Base-by-base conservation (phyloP, 2,113 vertebrate species). In the Dryoscopus gambensis region DNA sequence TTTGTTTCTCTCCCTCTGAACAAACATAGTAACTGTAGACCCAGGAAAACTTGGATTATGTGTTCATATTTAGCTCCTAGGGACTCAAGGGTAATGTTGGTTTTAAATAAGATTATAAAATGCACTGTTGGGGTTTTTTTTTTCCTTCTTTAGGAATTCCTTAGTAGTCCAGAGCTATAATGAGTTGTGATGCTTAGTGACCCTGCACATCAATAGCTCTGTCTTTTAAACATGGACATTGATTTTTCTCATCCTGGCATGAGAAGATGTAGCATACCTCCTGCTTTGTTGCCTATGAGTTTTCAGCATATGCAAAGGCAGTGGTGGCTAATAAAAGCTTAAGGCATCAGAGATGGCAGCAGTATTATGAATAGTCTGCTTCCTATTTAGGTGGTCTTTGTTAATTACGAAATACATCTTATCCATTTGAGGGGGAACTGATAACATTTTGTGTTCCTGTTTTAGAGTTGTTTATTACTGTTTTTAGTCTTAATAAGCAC, bases 171-270 rank as follows among this genome's bases (percentile, higher is more conserved):
- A 86, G 60, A 92, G 76, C 77, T 85, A 16, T 55, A 57, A 46
- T 8, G 50, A 24, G 47, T 83, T 95, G 53, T 70, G 78, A 56
- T 92, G 73, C 56, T 69, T 92, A 93, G 55, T 93, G 53, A 91
- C 69, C 90, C 90, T 69, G 74, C 50, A 68, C 84, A 76, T 88
- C 71, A 90, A 59, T 89, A 84, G 59, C 86, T 91, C 77, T 95
- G 53, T 87, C 85, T 96, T 96, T 88, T 97, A 93, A 94, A 57
- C 56, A 76, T 2, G 2, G 85, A 76, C 57, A 96, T 84, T 63
- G 76, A 82, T 97, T 97, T 90, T 90, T 70, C 33, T 91, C 47
- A 50, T 37, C 68, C 90, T 85, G 81, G 56, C 44, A 84, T 83
- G 44, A 84, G 89, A 95, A 94, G 92, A 76, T 74, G 52, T 77